Evolutionary conservation across 2,113 vertebrate species (phyloP).

Genomic region (Bujurquina vittata): DNA sequence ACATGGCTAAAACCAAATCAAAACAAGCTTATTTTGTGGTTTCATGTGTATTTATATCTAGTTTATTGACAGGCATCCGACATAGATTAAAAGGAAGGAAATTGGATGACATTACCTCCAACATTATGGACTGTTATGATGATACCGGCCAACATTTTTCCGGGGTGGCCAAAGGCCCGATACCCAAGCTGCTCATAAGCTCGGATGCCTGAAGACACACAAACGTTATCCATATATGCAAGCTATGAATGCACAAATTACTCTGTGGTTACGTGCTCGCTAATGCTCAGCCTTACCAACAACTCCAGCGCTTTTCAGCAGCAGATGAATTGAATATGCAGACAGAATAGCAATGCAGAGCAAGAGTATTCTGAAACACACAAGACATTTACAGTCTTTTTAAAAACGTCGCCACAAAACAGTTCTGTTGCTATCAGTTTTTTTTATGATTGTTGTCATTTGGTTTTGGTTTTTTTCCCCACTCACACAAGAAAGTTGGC

Average conservation of each 20-base stretch:
- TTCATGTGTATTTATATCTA: background rate
- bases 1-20: slow-evolving; percentile 82
- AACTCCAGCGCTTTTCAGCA: slow-evolving; percentile 86
- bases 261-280: background rate
- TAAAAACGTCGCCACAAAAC: background rate
- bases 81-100: background rate
- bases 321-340: slow-evolving; percentile 88
- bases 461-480: background rate
- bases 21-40: slow-evolving; percentile 23
- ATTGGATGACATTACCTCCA: slow-evolving; percentile 65
- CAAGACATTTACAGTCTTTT: background rate
- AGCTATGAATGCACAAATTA: background rate
- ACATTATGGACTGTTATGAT: slow-evolving; percentile 89
- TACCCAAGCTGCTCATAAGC: slow-evolving; percentile 89
- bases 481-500: slow-evolving; percentile 16
- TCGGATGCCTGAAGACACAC: slow-evolving; percentile 79
- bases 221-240: background rate
- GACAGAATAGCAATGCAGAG: slow-evolving; percentile 85
- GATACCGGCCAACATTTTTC: slow-evolving; percentile 83
- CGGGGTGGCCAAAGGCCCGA: slow-evolving; percentile 81
- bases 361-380: slow-evolving; percentile 80
- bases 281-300: slow-evolving; percentile 78
- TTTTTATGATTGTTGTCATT: background rate
- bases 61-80: background rate
- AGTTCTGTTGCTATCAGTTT: background rate